Conservation (phyloP, 2,888 invertebrate species). For the Helobdella robusta region DNA sequence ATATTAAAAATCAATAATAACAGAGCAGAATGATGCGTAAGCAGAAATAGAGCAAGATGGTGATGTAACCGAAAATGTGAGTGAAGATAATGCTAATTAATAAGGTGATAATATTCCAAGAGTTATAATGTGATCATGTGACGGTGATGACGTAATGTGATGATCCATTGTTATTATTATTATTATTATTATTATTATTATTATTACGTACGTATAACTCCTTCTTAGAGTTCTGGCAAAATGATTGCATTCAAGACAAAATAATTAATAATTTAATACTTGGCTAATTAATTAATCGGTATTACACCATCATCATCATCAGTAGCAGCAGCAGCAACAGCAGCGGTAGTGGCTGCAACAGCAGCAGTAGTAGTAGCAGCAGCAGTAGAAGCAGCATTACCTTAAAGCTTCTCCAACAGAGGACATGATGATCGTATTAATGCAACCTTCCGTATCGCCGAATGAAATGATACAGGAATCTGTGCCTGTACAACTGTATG, state of each 20-base stretch:
- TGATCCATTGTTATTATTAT: not conserved
- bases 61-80: not conserved
- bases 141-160: too few species aligned
- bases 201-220: not conserved
- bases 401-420: slow-evolving; percentile 48
- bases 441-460: slow-evolving; percentile 49
- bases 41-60: not conserved
- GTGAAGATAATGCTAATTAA: slow-evolving; percentile 7
- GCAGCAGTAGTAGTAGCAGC: too few species aligned
- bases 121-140: too few species aligned
- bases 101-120: slow-evolving; percentile 7
- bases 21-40: too few species aligned
- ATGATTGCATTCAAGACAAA: not conserved
- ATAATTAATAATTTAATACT: too few species aligned
- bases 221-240: not conserved
- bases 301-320: too few species aligned
- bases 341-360: too few species aligned
- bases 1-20: too few species aligned
- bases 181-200: not conserved
- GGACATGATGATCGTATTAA: slow-evolving; percentile 48
- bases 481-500: slow-evolving; percentile 43
- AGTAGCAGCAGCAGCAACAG: too few species aligned
- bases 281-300: too few species aligned
- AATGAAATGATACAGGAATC: slow-evolving; percentile 48
- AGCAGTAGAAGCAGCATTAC: slow-evolving; percentile 32